A percentile compares a stretch with the other conserved stretches of the same genome.
These are phyloP conservation scores for Triplophysa siluroides DNA, from an alignment of 2,113 vertebrate species.

Conservation along the genomic window DNA sequence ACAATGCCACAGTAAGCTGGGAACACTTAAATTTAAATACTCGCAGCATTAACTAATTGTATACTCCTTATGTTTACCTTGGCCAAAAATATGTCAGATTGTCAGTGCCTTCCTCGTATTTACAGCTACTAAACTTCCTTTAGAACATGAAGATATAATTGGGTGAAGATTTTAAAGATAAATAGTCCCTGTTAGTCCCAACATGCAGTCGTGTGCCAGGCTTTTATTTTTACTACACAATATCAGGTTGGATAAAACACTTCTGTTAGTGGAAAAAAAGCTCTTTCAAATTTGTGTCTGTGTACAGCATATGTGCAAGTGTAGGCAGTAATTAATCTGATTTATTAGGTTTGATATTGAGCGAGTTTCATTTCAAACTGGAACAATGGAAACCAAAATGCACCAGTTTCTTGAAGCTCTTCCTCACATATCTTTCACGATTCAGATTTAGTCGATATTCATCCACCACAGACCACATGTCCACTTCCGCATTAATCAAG, in stretches of 20 bases:
- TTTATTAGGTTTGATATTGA: conserved; percentile 64
- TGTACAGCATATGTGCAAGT: too few species aligned
- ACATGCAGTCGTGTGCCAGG: conserved; percentile 54
- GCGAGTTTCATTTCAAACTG: conserved; percentile 57
- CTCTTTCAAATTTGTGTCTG: not conserved
- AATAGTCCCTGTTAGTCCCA: conserved; percentile 56
- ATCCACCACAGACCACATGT: conserved; percentile 47
- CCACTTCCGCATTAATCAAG: conserved; percentile 65
- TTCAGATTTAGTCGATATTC: conserved; percentile 62
- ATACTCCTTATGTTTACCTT: conserved; percentile 67
- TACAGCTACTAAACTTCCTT: too few species aligned
- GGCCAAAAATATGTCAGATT: conserved; percentile 31
- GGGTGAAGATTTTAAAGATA: conserved; percentile 68
- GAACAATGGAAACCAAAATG: conserved; percentile 58
- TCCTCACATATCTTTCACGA: conserved; percentile 12
- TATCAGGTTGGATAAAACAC: not conserved
- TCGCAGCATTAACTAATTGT: conserved; percentile 59
- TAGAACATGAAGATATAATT: conserved; percentile 63
- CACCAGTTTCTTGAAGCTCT: not conserved
- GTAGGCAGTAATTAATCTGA: conserved; percentile 13
- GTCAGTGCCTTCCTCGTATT: too few species aligned
- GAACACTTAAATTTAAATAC: conserved; percentile 72
- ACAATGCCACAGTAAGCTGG: conserved; percentile 67
- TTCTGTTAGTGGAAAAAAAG: not conserved
- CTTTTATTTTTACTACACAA: conserved; percentile 16